A percentile compares a stretch with the other conserved stretches of the same genome.
Evolutionary conservation across 2,888 invertebrate genomes (phyloP).

Genomic region (Eupithecia centaureata): DNA sequence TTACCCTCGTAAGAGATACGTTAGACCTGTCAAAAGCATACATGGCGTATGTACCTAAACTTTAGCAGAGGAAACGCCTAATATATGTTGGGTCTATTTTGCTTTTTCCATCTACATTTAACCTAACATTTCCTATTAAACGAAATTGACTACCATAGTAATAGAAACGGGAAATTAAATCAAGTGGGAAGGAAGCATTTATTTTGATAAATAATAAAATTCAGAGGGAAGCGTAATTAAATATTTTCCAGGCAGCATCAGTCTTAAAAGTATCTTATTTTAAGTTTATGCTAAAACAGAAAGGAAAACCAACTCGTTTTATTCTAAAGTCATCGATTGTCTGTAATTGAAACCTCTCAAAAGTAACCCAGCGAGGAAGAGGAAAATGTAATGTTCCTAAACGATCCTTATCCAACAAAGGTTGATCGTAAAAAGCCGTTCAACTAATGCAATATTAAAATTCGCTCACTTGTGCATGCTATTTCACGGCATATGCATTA

Average conservation of each 20-base stretch:
- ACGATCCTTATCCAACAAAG: slow-evolving; percentile 12
- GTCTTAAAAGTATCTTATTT: background rate
- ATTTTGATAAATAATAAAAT: background rate
- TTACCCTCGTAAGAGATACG: slow-evolving; percentile 31
- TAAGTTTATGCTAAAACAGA: background rate
- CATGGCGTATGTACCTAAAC: slow-evolving; percentile 23
- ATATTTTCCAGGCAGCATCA: background rate
- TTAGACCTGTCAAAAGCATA: slow-evolving; percentile 30
- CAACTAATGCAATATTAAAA: slow-evolving; percentile 40
- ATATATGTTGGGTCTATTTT: background rate
- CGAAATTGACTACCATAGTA: background rate
- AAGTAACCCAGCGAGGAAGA: background rate
- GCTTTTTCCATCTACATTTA: background rate
- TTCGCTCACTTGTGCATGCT: slow-evolving; percentile 44
- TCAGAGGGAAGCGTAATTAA: background rate
- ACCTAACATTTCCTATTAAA: background rate
- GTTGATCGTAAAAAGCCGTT: slow-evolving; percentile 18
- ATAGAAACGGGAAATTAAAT: background rate
- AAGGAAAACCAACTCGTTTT: background rate
- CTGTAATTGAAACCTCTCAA: slow-evolving; percentile 9
- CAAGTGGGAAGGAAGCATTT: background rate
- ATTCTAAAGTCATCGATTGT: slow-evolving; percentile 1
- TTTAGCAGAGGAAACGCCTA: slow-evolving; percentile 14
- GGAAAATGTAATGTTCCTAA: slow-evolving; percentile 11
- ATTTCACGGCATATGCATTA: slow-evolving; percentile 42